Evolutionary conservation across 2,113 vertebrate genomes (phyloP), one percentile per base, ranked within the genome.

Genomic region (Scalopus aquaticus): DNA sequence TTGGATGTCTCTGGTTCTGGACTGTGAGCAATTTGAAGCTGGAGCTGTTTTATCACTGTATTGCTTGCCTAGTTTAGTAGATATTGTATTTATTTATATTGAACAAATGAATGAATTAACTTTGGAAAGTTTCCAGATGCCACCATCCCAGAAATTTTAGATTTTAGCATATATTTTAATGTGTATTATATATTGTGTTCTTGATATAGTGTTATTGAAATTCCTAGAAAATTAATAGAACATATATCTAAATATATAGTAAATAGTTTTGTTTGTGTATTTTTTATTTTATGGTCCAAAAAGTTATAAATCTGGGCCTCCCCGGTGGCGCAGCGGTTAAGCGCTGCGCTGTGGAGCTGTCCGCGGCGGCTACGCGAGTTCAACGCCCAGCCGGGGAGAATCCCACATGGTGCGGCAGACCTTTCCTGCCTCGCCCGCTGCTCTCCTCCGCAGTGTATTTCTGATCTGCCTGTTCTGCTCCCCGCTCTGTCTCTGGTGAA

Each of bases 111-210:
- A 83, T 69, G 22, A 80, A 56, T 84, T n/a, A 42, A 84, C 44
- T 19, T 54, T 88, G n/a, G 78, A 58, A 78, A 60, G 28, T 58
- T 83, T 58, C 44, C 46, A 84, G 39, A 84, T 73, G 30, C 7
- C 28, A 42, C 0, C n/a, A 15, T 24, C n/a, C n/a, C 10, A 22
- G 28, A 79, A 67, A 79, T 79, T 88, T 80, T 74, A 84, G 54
- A 58, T 72, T 82, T 58, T 35, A 83, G 19, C 35, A 69, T 49
- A 62, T 91, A 88, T n/a, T 93, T 91, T 87, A 74, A 74, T 30
- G 3, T 74, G 0, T n/a, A 74, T 15, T 37, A 5, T 84, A 46
- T 73, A 79, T 96, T 74, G 6, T 39, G 16, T 32, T 69, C 20
- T 84, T 96, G 37, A 79, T 69, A 81, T 74, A 26, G 26, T 44